These are phyloP conservation scores for Scolopax rusticola DNA, from an alignment of 2,797 vertebrate species.

Conservation along the genomic window DNA sequence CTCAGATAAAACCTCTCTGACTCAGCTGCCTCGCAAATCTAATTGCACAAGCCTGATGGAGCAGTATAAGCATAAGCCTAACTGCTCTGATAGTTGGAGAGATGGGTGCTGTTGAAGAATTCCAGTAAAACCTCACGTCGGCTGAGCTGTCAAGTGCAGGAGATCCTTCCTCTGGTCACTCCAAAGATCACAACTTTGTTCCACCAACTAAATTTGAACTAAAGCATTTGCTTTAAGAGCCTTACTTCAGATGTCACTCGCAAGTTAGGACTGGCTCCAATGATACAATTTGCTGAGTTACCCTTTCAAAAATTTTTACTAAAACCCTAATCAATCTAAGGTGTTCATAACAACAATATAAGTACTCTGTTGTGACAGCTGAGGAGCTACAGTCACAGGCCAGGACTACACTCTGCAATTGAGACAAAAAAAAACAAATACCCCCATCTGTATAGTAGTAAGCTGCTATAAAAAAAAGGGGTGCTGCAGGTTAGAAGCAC, in stretches of 20 bases:
- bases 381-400: background rate
- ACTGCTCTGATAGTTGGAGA: background rate
- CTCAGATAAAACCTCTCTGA: background rate
- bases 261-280: background rate
- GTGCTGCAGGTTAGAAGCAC: background rate
- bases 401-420: background rate
- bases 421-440: background rate
- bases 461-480: background rate
- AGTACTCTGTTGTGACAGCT: background rate
- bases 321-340: background rate
- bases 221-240: background rate
- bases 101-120: background rate
- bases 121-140: background rate
- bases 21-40: background rate
- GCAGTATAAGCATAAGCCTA: background rate
- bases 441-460: background rate
- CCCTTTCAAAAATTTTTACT: background rate
- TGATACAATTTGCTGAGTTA: background rate
- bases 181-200: background rate
- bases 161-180: background rate
- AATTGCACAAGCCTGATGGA: background rate
- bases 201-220: background rate
- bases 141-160: accelerated
- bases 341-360: accelerated
- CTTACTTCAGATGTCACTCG: background rate